A percentile compares a stretch with the other conserved stretches of the same genome.
These are phyloP conservation scores for Eledone cirrhosa DNA, from an alignment of 2,888 invertebrate species.

Conservation along the genomic window DNA sequence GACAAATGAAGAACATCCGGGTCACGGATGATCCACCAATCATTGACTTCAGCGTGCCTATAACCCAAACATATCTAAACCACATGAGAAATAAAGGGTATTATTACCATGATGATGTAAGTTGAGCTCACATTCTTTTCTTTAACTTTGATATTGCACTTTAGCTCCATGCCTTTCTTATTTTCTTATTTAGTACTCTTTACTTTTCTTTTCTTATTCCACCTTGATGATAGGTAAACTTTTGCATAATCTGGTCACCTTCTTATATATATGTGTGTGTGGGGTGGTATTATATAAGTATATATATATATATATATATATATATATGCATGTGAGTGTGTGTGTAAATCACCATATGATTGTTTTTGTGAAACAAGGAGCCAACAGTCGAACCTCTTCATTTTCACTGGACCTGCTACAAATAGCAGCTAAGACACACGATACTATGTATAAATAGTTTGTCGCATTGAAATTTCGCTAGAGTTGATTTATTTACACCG, in stretches of 20 bases:
- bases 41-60: constrained; percentile 85
- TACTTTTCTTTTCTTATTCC: background rate
- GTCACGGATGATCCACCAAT: constrained; percentile 64
- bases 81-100: constrained; percentile 51
- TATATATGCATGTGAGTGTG: background rate
- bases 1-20: constrained; percentile 25
- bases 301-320: too few species aligned
- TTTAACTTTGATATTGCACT: background rate
- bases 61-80: constrained; percentile 86
- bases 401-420: too few species aligned
- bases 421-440: too few species aligned
- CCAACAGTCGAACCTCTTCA: too few species aligned
- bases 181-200: background rate
- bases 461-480: too few species aligned
- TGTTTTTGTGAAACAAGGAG: too few species aligned
- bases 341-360: background rate
- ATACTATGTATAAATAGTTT: too few species aligned
- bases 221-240: too few species aligned
- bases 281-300: too few species aligned
- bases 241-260: too few species aligned
- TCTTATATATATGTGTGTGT: background rate
- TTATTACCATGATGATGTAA: constrained; percentile 49
- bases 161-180: background rate
- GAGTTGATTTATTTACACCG: too few species aligned
- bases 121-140: background rate